A percentile compares a stretch with the other conserved stretches of the same genome.
Conservation (phyloP, 1,140 invertebrate species). For the Leptinotarsa texana region DNA sequence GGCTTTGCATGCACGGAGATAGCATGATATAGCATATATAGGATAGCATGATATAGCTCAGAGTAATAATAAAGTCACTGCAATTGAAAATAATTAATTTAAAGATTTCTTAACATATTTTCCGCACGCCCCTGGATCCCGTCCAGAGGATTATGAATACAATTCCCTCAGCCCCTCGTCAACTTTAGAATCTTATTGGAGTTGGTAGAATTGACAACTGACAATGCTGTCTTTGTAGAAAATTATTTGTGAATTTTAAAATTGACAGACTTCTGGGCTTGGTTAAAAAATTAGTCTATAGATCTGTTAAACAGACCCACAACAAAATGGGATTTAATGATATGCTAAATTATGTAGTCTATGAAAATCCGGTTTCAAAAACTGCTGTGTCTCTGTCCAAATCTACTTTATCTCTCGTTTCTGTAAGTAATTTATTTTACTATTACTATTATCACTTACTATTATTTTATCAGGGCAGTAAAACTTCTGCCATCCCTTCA, state of each 20-base stretch:
- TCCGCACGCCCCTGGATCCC: no score
- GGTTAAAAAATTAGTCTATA: neutral
- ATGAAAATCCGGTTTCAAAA: constrained; percentile 51
- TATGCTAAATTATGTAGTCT: constrained; percentile 47
- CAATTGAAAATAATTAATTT: no score
- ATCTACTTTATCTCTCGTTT: constrained; percentile 36
- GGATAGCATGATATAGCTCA: no score
- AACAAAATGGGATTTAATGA: constrained; percentile 42
- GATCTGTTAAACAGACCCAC: neutral
- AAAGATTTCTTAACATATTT: no score
- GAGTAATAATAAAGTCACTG: no score
- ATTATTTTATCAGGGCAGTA: constrained; percentile 27
- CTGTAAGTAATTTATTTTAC: constrained; percentile 34
- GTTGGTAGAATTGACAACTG: no score
- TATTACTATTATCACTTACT: neutral
- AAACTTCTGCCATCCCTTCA: constrained; percentile 28
- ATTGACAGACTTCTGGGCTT: neutral
- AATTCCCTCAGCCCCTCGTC: no score
- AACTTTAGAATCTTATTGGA: no score
- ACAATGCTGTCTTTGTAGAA: no score
- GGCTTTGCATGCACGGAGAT: no score
- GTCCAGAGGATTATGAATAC: no score
- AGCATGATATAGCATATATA: no score
- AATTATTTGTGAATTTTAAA: neutral
- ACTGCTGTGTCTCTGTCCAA: constrained; percentile 36